Percentiles rank a stretch among this genome's conserved stretches.
These are phyloP conservation scores for Pasiphila rectangulata DNA, from an alignment of 2,888 invertebrate genomes.

Conservation along the genomic window DNA sequence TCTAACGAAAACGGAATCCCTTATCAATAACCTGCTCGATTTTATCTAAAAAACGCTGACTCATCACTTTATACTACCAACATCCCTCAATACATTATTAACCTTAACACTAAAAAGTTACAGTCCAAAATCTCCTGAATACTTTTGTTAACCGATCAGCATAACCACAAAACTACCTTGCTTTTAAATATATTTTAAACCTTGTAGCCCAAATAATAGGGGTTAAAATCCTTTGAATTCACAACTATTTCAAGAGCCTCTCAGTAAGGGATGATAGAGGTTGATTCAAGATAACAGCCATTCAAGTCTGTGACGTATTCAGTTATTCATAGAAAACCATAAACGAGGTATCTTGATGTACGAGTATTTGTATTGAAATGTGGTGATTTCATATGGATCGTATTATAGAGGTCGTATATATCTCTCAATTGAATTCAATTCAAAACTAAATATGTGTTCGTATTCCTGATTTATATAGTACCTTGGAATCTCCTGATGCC, in stretches of 20 bases:
- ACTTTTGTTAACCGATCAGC: neutral
- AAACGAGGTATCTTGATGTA: conserved; percentile 39
- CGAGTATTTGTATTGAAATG: conserved; percentile 29
- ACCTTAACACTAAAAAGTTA: neutral
- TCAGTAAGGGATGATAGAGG: conserved; percentile 42
- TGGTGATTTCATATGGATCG: conserved; percentile 29
- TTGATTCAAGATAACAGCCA: conserved; percentile 56
- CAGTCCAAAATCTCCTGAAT: neutral
- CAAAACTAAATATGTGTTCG: no score
- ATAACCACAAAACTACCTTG: conserved; percentile 10
- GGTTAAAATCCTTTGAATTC: conserved; percentile 5
- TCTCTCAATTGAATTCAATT: no score
- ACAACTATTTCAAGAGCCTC: conserved; percentile 39
- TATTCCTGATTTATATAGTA: no score
- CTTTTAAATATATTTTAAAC: neutral
- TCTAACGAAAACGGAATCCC: conserved; percentile 13
- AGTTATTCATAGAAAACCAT: conserved; percentile 67
- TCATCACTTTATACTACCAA: neutral
- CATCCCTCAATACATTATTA: neutral
- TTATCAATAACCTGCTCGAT: conserved; percentile 19
- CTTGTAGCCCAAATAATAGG: neutral
- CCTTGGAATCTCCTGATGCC: no score
- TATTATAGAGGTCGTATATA: no score
- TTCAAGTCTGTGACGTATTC: conserved; percentile 57
- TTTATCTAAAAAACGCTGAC: conserved; percentile 20